Conservation (phyloP, 92 coral and sea anemone species). For the Epizoanthus fatuus region DNA sequence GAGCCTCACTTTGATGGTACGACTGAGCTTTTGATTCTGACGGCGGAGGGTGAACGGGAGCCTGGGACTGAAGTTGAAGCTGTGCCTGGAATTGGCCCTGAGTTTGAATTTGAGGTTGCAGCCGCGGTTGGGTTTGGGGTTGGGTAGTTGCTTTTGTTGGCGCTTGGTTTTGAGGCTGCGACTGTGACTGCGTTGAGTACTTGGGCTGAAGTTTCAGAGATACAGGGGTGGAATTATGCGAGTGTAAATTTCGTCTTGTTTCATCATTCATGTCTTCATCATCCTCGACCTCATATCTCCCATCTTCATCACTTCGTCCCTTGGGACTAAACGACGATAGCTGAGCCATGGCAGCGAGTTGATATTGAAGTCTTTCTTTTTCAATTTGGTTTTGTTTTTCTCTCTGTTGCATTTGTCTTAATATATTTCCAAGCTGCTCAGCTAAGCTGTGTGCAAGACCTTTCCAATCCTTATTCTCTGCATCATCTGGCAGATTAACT, state of each 20-base stretch:
- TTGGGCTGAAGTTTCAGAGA: background rate
- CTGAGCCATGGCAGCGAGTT: constrained; percentile 43
- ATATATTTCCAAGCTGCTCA: constrained; percentile 39
- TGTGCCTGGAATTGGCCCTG: no score
- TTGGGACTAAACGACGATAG: constrained; percentile 24
- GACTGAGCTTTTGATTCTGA: no score
- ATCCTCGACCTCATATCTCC: constrained; percentile 12
- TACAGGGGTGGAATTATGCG: background rate
- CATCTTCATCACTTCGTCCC: constrained; percentile 47
- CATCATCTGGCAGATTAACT: background rate
- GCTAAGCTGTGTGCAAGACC: constrained; percentile 64
- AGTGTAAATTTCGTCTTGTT: constrained; percentile 30
- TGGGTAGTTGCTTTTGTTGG: no score
- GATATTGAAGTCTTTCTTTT: constrained; percentile 45
- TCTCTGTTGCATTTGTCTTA: constrained; percentile 66
- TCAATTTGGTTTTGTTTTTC: constrained; percentile 56
- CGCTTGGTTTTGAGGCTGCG: no score
- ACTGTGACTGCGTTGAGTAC: no score
- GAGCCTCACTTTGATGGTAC: no score
- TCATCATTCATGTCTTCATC: background rate
- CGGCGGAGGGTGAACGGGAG: no score
- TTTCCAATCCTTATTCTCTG: constrained; percentile 59
- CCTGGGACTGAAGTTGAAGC: no score
- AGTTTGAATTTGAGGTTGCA: no score
- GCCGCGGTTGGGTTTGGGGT: no score